These are phyloP conservation scores for Diaprepes abbreviatus DNA, from an alignment of 2,888 invertebrate genomes.

Conservation along the genomic window DNA sequence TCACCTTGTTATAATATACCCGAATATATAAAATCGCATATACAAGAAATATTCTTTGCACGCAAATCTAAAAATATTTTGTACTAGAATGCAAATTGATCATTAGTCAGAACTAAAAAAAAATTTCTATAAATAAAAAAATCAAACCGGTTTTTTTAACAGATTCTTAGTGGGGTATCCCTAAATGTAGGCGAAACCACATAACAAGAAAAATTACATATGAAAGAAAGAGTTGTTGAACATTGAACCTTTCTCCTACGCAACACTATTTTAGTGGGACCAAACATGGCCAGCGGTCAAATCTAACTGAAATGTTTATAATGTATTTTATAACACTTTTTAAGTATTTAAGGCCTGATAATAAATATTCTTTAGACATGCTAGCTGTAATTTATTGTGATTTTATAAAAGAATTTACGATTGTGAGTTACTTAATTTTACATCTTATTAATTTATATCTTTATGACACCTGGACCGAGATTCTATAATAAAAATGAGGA, in stretches of 20 bases:
- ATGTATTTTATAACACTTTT: slow-evolving; percentile 10
- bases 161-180: neutral
- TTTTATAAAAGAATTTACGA: neutral
- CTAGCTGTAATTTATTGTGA: neutral
- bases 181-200: neutral
- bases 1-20: too few species aligned
- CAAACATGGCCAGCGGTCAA: slow-evolving; percentile 17
- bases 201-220: slow-evolving; percentile 3
- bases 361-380: slow-evolving; percentile 4
- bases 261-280: slow-evolving; percentile 1
- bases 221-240: slow-evolving; percentile 21
- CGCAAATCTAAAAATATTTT: too few species aligned
- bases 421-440: neutral
- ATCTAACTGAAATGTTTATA: neutral
- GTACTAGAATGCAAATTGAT: too few species aligned
- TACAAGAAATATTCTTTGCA: too few species aligned
- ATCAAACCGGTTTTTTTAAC: too few species aligned
- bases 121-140: too few species aligned
- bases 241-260: slow-evolving; percentile 24
- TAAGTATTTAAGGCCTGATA: neutral
- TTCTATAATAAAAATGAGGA: too few species aligned
- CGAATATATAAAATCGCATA: too few species aligned
- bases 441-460: neutral
- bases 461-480: neutral
- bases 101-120: too few species aligned